phyloP scores from a whole-genome alignment of 2,888 invertebrate genomes.

The Alitta virens region DNA sequence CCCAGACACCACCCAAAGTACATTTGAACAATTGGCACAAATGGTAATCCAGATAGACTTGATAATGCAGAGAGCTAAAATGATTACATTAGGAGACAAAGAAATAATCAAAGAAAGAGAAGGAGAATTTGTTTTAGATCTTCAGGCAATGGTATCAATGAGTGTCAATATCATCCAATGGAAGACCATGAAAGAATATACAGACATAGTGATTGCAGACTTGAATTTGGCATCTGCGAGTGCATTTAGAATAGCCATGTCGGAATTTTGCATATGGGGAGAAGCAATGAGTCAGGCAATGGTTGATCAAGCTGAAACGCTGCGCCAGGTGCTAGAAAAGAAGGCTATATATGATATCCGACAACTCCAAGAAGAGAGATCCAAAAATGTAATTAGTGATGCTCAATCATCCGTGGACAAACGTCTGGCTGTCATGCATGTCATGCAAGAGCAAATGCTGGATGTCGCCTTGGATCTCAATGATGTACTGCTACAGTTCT shows the following conservation, averaged over 20 bases:
- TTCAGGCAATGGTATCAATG: too few relatives aligned
- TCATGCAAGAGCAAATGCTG: background rate
- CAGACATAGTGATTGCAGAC: too few relatives aligned
- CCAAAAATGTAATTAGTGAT: background rate
- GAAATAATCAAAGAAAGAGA: too few relatives aligned
- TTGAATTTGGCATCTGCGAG: too few relatives aligned
- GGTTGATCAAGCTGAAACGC: background rate
- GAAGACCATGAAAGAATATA: too few relatives aligned
- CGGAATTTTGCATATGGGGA: background rate
- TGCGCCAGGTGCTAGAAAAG: background rate
- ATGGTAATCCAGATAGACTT: too few relatives aligned
- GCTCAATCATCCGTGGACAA: background rate
- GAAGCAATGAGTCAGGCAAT: background rate
- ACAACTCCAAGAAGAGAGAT: background rate
- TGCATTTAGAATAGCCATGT: background rate
- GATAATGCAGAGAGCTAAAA: too few relatives aligned
- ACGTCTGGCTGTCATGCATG: background rate
- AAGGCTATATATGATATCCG: background rate
- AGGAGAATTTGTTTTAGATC: too few relatives aligned
- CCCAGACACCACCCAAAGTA: too few relatives aligned
- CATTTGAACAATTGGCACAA: too few relatives aligned
- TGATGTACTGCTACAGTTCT: background rate
- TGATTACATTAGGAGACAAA: too few relatives aligned
- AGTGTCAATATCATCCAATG: too few relatives aligned
- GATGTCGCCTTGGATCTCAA: background rate